A percentile compares a stretch with the other conserved stretches of the same genome.
Conservation (phyloP, 2,888 invertebrate genomes). For the Gymnoscelis rufifasciata region DNA sequence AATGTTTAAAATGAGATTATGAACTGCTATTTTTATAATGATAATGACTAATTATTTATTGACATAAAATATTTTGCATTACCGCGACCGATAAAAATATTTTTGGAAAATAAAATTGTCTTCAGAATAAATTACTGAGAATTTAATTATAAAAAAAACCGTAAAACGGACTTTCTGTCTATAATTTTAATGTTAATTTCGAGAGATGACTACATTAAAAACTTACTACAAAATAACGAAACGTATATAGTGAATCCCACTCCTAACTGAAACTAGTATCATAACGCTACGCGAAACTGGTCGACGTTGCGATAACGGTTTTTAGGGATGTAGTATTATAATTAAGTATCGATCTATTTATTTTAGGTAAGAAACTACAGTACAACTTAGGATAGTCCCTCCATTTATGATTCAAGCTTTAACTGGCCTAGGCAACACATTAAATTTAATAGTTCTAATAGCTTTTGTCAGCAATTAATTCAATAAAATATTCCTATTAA, state of each 20-base stretch:
- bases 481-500: no score
- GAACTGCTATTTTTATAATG: constrained; percentile 1
- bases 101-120: constrained; percentile 7
- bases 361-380: constrained; percentile 56
- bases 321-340: not conserved
- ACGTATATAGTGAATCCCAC: no score
- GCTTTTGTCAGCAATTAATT: no score
- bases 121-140: constrained; percentile 10
- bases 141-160: constrained; percentile 11
- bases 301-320: constrained; percentile 1
- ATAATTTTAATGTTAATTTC: constrained; percentile 14
- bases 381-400: constrained; percentile 56
- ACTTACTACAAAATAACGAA: no score
- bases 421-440: constrained; percentile 45
- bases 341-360: constrained; percentile 54
- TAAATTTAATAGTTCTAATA: no score
- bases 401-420: constrained; percentile 45
- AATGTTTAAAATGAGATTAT: not conserved
- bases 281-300: not conserved
- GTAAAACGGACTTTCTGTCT: constrained; percentile 19
- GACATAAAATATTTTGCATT: not conserved
- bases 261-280: not conserved
- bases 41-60: constrained; percentile 2
- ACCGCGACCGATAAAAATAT: not conserved
- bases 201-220: constrained; percentile 8